These are phyloP conservation scores for Vireo griseus DNA, from an alignment of 2,797 vertebrate genomes.

Conservation along the genomic window DNA sequence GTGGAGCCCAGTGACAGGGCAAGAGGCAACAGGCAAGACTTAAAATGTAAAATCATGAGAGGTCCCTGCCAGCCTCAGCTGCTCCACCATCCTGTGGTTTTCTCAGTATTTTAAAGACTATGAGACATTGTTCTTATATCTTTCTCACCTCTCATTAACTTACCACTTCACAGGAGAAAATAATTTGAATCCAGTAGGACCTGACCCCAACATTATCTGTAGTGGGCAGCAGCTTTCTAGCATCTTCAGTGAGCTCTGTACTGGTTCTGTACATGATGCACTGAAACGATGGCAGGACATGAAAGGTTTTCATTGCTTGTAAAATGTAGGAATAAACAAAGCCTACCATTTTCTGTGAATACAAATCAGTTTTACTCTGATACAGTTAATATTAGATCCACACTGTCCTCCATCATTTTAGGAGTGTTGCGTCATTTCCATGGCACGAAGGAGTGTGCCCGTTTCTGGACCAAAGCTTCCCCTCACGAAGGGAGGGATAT, in stretches of 20 bases:
- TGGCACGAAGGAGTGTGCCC: neutral
- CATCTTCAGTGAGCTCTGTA: neutral
- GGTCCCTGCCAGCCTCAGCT: neutral
- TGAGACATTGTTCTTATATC: neutral
- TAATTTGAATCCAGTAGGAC: neutral
- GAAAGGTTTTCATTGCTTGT: neutral
- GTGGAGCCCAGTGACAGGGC: neutral
- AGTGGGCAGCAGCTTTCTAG: neutral
- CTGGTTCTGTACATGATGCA: neutral
- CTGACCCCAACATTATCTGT: neutral
- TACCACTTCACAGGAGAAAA: neutral
- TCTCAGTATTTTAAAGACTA: neutral
- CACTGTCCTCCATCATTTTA: neutral
- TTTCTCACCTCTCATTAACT: neutral
- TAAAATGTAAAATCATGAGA: neutral
- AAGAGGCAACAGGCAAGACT: neutral
- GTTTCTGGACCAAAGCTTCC: neutral
- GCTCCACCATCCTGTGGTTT: neutral
- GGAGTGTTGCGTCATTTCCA: neutral
- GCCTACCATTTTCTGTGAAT: neutral
- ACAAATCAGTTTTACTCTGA: neutral
- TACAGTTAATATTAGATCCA: neutral
- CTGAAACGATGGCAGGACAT: neutral
- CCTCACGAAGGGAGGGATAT: neutral
- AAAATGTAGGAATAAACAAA: neutral